Evolutionary conservation across 1,140 invertebrate species (phyloP).

Genomic region (Battus philenor): DNA sequence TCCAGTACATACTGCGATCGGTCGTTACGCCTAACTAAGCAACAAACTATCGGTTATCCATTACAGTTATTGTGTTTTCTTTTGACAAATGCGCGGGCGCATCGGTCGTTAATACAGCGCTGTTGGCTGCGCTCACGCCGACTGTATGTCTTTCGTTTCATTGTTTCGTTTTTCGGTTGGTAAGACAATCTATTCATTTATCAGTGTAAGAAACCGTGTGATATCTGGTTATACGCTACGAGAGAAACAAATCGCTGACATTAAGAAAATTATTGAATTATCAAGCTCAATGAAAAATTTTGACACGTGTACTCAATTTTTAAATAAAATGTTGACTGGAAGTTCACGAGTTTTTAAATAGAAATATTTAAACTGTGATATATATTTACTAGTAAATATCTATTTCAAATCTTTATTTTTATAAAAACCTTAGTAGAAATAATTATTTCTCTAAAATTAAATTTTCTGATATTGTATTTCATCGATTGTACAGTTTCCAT

Average conservation of each 20-base stretch:
- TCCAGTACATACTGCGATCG: constrained; percentile 28
- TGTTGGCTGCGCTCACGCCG: constrained; percentile 27
- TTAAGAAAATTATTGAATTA: no score
- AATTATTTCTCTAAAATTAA: no score
- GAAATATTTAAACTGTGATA: no score
- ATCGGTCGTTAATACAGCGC: constrained; percentile 44
- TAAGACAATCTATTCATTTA: constrained; percentile 8
- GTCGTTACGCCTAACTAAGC: constrained; percentile 50
- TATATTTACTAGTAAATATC: no score
- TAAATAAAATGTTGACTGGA: no score
- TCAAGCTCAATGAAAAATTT: no score
- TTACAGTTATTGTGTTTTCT: constrained; percentile 61
- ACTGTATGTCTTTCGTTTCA: constrained; percentile 42
- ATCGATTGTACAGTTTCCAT: no score
- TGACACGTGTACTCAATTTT: no score
- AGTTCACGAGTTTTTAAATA: no score
- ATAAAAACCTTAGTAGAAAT: no score
- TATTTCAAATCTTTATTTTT: no score
- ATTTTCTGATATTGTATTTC: no score
- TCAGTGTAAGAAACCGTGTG: not conserved
- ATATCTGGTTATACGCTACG: not conserved
- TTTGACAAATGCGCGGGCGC: constrained; percentile 55
- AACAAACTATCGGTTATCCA: constrained; percentile 64
- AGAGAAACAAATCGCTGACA: not conserved
- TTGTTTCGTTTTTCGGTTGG: constrained; percentile 31